Percentiles rank a stretch among this genome's conserved stretches.
Evolutionary conservation across 2,113 vertebrate genomes (phyloP).

Genomic region (Xyliphius kryptos): DNA sequence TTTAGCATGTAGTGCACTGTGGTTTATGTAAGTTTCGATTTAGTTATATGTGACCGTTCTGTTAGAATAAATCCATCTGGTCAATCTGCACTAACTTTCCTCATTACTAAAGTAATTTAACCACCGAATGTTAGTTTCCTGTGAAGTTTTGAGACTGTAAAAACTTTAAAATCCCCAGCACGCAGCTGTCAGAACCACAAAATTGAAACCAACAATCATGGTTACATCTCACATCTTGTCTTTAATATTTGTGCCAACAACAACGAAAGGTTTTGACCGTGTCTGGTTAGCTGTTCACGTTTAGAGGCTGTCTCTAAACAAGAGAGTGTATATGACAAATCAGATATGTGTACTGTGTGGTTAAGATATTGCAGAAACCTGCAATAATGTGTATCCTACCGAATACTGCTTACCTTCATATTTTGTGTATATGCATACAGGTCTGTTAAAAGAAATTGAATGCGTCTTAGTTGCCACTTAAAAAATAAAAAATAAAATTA

Average conservation of each 20-base stretch:
- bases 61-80: conserved; percentile 5
- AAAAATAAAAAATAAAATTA: no score
- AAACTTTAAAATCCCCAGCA: not conserved
- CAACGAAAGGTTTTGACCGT: conserved; percentile 1
- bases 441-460: not conserved
- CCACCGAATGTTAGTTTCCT: conserved; percentile 4
- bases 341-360: not conserved
- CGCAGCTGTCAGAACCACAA: conserved; percentile 13
- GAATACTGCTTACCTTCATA: not conserved
- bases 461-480: not conserved
- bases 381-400: not conserved
- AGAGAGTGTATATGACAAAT: not conserved
- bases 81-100: conserved; percentile 9
- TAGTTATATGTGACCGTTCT: conserved; percentile 8
- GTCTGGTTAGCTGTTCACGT: not conserved
- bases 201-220: conserved; percentile 6
- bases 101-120: conserved; percentile 16
- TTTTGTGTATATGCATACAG: not conserved
- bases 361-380: not conserved
- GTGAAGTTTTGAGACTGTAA: conserved; percentile 6
- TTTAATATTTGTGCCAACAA: conserved; percentile 7
- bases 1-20: conserved; percentile 6
- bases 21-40: conserved; percentile 4
- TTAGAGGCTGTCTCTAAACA: conserved; percentile 2
- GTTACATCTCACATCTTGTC: conserved; percentile 14